Evolutionary conservation across 30 jellyfish, hydroid and myxozoan genomes (phyloP).

Genomic region (Pelagia noctiluca): DNA sequence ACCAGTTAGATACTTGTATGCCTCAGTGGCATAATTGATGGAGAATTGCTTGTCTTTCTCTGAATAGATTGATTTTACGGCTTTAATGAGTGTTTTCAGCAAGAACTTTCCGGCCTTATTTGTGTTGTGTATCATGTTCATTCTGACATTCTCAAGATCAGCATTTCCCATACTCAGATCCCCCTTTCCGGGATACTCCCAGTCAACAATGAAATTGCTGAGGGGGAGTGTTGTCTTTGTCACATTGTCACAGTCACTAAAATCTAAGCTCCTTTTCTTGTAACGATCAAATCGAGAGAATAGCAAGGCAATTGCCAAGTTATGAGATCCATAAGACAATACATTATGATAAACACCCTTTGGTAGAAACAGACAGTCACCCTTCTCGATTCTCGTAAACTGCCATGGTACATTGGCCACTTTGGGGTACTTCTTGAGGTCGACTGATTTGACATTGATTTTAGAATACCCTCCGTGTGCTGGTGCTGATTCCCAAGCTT

Average conservation of each 20-base stretch:
- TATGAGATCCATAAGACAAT: slow-evolving; percentile 75
- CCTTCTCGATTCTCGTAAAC: slow-evolving; percentile 63
- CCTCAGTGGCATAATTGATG: slow-evolving; percentile 15
- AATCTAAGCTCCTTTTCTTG: slow-evolving; percentile 57
- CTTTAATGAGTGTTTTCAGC: slow-evolving; percentile 25
- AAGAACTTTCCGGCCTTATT: slow-evolving; percentile 28
- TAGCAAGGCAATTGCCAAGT: slow-evolving; percentile 80
- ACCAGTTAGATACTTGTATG: slow-evolving; percentile 22
- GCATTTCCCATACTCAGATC: slow-evolving; percentile 86
- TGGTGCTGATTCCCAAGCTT: slow-evolving; percentile 89
- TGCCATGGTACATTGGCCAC: slow-evolving; percentile 87
- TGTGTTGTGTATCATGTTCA: background rate
- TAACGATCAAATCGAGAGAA: slow-evolving; percentile 70
- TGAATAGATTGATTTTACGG: slow-evolving; percentile 22
- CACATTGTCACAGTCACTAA: slow-evolving; percentile 75
- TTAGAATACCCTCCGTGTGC: slow-evolving; percentile 85
- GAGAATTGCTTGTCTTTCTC: slow-evolving; percentile 35
- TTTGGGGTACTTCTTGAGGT: slow-evolving; percentile 75
- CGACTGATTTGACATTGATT: slow-evolving; percentile 77
- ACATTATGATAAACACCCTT: slow-evolving; percentile 85
- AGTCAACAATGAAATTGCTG: slow-evolving; percentile 69
- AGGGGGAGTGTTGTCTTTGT: slow-evolving; percentile 49
- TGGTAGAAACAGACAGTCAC: slow-evolving; percentile 89
- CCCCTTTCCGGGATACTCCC: slow-evolving; percentile 89
- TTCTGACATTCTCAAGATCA: slow-evolving; percentile 66